Evolutionary conservation across 1,140 invertebrate genomes (phyloP).

Genomic region (Kradibia gibbosae): DNA sequence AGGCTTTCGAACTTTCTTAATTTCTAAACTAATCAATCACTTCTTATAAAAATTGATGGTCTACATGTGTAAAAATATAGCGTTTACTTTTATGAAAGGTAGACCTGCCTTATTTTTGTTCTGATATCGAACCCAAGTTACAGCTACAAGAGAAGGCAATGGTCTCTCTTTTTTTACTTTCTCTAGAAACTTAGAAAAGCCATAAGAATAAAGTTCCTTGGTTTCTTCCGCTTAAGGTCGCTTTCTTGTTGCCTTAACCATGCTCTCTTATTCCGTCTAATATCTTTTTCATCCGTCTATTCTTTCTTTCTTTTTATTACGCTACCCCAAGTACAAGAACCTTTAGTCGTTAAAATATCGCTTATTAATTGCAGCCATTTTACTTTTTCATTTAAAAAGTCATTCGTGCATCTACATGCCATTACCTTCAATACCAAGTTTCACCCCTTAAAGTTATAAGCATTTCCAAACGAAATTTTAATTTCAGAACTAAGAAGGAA

Average conservation of each 20-base stretch:
- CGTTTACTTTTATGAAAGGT: conserved; percentile 41
- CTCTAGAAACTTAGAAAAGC: conserved; percentile 45
- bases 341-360: conserved; percentile 39
- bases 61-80: conserved; percentile 11
- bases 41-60: conserved; percentile 17
- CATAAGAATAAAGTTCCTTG: conserved; percentile 51
- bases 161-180: conserved; percentile 20
- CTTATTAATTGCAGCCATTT: conserved; percentile 49
- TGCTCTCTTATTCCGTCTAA: conserved; percentile 11
- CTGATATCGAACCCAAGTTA: conserved; percentile 41
- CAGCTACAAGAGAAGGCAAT: conserved; percentile 13
- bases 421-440: conserved; percentile 31
- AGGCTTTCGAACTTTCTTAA: conserved; percentile 42
- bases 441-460: conserved; percentile 36
- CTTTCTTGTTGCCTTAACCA: conserved; percentile 35
- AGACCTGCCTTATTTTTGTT: conserved; percentile 38
- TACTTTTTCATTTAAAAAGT: conserved; percentile 45
- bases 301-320: background rate
- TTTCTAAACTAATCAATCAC: conserved; percentile 48
- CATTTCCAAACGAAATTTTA: conserved; percentile 29
- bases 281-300: conserved; percentile 28
- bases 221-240: conserved; percentile 47
- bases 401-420: conserved; percentile 35
- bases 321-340: conserved; percentile 40
- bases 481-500: background rate